These are phyloP conservation scores for Metopolophium dirhodum DNA, from an alignment of 1,140 invertebrate genomes.

Conservation along the genomic window DNA sequence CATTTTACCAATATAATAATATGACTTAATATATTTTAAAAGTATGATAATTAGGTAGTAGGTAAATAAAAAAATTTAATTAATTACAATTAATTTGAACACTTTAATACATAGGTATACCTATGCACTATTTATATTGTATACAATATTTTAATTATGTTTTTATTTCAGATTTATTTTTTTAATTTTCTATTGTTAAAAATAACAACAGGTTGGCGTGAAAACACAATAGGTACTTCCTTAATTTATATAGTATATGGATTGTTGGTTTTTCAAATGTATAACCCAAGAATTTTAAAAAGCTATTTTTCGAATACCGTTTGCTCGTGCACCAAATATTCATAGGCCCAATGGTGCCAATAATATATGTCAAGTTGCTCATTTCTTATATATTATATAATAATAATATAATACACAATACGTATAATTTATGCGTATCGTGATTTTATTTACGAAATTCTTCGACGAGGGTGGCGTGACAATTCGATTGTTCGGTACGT, in stretches of 20 bases:
- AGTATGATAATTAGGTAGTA: no score
- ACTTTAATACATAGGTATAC: no score
- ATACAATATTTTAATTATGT: neutral
- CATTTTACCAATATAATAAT: no score
- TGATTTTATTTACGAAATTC: conserved; percentile 11
- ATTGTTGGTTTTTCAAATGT: neutral
- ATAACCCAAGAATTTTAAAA: neutral
- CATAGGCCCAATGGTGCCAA: neutral
- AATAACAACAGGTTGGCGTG: neutral
- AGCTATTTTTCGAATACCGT: neutral
- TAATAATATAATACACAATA: neutral
- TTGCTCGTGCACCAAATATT: neutral
- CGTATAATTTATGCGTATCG: neutral
- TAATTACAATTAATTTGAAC: no score
- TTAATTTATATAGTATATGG: neutral
- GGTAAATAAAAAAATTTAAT: no score
- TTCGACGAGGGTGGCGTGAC: conserved; percentile 41
- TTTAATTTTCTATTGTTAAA: neutral
- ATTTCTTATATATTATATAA: neutral
- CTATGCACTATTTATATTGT: neutral
- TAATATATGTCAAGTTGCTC: neutral
- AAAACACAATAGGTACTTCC: neutral
- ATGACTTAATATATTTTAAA: no score
- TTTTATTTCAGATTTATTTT: neutral
- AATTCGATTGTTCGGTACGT: conserved; percentile 22